Conservation (phyloP, 2,888 invertebrate genomes). For the Sipunculus nudus region DNA sequence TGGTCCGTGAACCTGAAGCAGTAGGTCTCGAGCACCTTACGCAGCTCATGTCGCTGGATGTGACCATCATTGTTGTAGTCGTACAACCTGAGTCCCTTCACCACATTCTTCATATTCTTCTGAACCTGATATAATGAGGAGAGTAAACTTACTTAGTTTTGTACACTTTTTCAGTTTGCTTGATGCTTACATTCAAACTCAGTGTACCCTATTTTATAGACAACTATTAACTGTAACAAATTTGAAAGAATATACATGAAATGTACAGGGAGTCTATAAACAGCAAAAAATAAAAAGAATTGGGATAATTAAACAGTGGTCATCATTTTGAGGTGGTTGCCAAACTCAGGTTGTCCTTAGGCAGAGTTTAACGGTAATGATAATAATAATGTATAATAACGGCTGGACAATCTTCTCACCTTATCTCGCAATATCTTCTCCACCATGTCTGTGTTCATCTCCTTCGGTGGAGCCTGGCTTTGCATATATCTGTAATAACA, state of each 20-base stretch:
- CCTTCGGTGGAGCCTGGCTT: slow-evolving; percentile 29
- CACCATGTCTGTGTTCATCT: slow-evolving; percentile 57
- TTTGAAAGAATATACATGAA: no score
- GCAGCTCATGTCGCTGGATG: slow-evolving; percentile 61
- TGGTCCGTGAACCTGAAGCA: slow-evolving; percentile 60
- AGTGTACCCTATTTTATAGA: no score
- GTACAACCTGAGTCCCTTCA: slow-evolving; percentile 60
- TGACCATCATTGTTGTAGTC: slow-evolving; percentile 64
- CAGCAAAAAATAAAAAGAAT: no score
- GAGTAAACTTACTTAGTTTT: background rate
- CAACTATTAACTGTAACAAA: no score
- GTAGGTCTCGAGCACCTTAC: slow-evolving; percentile 61
- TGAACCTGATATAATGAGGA: slow-evolving; percentile 38
- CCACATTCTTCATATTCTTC: slow-evolving; percentile 53
- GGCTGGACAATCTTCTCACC: no score
- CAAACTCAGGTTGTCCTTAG: no score
- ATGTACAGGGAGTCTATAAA: no score
- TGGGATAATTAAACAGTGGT: no score
- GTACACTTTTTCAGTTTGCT: background rate
- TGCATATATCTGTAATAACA: background rate
- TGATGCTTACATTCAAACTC: no score
- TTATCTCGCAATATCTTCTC: slow-evolving; percentile 59
- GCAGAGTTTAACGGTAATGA: no score
- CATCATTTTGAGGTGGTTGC: no score
- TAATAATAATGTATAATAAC: no score